Evolutionary conservation across 2,888 invertebrate species (phyloP), one percentile per base, ranked within the genome.

Genomic region (Cantharis flavilabris): DNA sequence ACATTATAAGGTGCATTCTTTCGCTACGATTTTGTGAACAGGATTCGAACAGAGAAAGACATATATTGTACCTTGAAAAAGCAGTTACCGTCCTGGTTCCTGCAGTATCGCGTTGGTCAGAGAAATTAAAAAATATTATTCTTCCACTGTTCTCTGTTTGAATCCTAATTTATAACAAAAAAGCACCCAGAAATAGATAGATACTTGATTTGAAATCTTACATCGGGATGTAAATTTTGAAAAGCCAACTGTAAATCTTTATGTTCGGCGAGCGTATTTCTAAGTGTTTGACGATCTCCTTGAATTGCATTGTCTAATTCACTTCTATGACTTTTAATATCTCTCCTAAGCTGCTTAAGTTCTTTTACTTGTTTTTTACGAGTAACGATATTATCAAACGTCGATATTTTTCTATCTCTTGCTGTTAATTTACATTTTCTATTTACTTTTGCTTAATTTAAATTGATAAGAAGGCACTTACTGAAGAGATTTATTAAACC

Each of bases 401-500:
- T 90, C 84, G 91, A 90, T 71, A 92, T 91, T 84, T 91, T 92
- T 73, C 91, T 90, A 81, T 93, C 93, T 16, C 93, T 89, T 72
- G 90, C 93, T 93, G 78, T 73, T 75, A 18, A 69, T 7, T 23
- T 65, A 70, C 26, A 70, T 26, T 67, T 49, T 62, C 16, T 49
- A 63, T 26, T 67, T 30, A 65, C n/a, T 69, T 67, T 67, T 16
- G 16, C 20, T 65, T 23, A 65, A 14, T 49, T 30, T 7, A 33
- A 62, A 26, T 23, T 11, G 18, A n/a, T 71, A 33, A 18, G 64
- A 16, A 26, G 20, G 16, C 65, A 85, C 88, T 88, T 87, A 93
- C 93, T 92, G 82, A 92, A 91, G 73, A 93, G 88, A 84, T 92
- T 92, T 33, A 93, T 90, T 33, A 93, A 88, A 20, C 92, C 93